phyloP scores from a whole-genome alignment of 1,140 invertebrate genomes.

The Panagrolaimus sp. region DNA sequence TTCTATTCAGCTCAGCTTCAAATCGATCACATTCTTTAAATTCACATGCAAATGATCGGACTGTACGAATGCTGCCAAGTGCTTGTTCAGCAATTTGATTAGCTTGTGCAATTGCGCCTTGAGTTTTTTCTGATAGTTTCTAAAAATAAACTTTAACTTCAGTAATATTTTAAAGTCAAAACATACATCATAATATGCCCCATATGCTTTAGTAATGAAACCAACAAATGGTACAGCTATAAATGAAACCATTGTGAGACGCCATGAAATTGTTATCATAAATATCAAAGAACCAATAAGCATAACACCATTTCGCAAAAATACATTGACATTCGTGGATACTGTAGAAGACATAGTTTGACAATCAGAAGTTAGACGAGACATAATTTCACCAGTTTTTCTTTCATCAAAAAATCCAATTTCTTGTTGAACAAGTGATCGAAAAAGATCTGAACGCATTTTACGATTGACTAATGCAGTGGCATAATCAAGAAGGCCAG shows the following conservation, averaged over 20 bases:
- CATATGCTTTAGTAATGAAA: slow-evolving; percentile 59
- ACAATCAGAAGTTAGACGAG: slow-evolving; percentile 34
- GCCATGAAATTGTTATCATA: slow-evolving; percentile 60
- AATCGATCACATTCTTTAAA: slow-evolving; percentile 31
- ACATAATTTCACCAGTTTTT: slow-evolving; percentile 46
- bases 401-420: slow-evolving; percentile 42
- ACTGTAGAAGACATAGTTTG: slow-evolving; percentile 31
- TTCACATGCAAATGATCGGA: slow-evolving; percentile 37
- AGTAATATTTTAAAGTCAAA: no score
- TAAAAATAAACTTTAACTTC: slow-evolving; percentile 25
- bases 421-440: slow-evolving; percentile 23
- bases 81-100: slow-evolving; percentile 58
- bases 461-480: slow-evolving; percentile 35
- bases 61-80: slow-evolving; percentile 23
- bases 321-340: slow-evolving; percentile 47
- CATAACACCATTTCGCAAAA: slow-evolving; percentile 52
- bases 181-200: slow-evolving; percentile 55
- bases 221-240: slow-evolving; percentile 59
- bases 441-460: slow-evolving; percentile 30
- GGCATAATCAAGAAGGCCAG: slow-evolving; percentile 39
- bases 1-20: slow-evolving; percentile 29
- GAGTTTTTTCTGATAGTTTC: slow-evolving; percentile 41
- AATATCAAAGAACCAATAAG: slow-evolving; percentile 56
- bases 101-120: slow-evolving; percentile 55
- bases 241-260: slow-evolving; percentile 58